These are phyloP conservation scores for Drosophila rhopaloa DNA, from an alignment of 1,140 invertebrate species.

Conservation along the genomic window DNA sequence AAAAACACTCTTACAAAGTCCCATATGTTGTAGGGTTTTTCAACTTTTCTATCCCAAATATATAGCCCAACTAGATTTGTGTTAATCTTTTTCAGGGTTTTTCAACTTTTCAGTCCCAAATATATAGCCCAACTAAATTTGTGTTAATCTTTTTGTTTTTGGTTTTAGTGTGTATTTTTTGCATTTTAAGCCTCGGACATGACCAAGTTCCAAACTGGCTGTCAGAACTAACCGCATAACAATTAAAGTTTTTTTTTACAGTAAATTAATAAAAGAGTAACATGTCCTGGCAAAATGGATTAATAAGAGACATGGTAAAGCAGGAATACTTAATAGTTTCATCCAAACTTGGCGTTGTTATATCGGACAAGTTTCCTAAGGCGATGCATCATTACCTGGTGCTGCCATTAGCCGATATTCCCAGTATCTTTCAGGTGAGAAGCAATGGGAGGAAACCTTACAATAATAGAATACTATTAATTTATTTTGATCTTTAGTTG, in stretches of 20 bases:
- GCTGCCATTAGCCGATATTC: conserved; percentile 90
- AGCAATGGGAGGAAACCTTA: too few relatives aligned
- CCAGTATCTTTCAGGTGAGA: conserved; percentile 86
- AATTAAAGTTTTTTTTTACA: background rate
- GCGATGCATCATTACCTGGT: conserved; percentile 91
- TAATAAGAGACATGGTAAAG: conserved; percentile 90
- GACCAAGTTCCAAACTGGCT: too few relatives aligned
- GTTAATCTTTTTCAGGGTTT: background rate
- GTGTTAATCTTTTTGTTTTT: background rate
- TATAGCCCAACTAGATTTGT: conserved; percentile 6
- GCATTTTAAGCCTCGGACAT: too few relatives aligned
- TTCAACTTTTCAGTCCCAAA: too few relatives aligned
- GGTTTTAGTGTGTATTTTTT: background rate
- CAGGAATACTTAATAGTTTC: conserved; percentile 87
- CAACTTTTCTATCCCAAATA: too few relatives aligned
- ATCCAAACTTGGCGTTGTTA: conserved; percentile 89
- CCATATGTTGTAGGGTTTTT: too few relatives aligned
- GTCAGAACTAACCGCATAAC: too few relatives aligned
- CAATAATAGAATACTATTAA: too few relatives aligned
- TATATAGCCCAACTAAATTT: conserved; percentile 5
- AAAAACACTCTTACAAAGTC: too few relatives aligned
- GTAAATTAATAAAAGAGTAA: background rate
- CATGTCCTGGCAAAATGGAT: conserved; percentile 86
- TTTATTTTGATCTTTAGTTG: conserved; percentile 82
- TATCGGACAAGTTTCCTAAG: conserved; percentile 92